phyloP scores from a whole-genome alignment of 2,113 vertebrate genomes.

The Malurus melanocephalus region DNA sequence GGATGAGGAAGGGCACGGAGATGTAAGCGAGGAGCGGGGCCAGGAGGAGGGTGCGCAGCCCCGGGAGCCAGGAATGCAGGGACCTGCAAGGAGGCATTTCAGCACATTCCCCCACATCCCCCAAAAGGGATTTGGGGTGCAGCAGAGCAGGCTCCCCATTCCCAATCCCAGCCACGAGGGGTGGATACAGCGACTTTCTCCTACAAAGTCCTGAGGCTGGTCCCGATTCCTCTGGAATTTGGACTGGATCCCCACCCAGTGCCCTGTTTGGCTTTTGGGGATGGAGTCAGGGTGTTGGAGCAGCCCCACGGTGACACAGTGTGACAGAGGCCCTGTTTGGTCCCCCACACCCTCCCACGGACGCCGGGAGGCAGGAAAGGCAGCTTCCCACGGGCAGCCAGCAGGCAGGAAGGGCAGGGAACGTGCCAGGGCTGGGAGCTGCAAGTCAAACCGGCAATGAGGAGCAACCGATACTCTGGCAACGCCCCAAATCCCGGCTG shows the following conservation, averaged over 20 bases:
- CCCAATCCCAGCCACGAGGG: rapidly evolving
- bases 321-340: rapidly evolving
- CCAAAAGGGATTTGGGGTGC: background rate
- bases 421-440: background rate
- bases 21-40: constrained; percentile 45
- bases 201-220: background rate
- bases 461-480: background rate
- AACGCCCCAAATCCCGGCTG: background rate
- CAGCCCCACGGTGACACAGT: rapidly evolving
- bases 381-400: background rate
- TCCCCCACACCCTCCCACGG: background rate
- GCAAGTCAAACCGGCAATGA: background rate
- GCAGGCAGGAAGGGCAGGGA: background rate
- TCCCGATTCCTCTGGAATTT: rapidly evolving
- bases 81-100: constrained; percentile 3
- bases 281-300: rapidly evolving
- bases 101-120: background rate
- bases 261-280: background rate
- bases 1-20: constrained; percentile 64
- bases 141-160: rapidly evolving
- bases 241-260: rapidly evolving
- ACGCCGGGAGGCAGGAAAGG: rapidly evolving
- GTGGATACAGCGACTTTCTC: background rate
- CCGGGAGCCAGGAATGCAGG: background rate
- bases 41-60: constrained; percentile 27